Percentiles rank a stretch among this genome's conserved stretches.
Evolutionary conservation across 1,140 invertebrate species (phyloP).

Genomic region (Drosophila mauritiana): DNA sequence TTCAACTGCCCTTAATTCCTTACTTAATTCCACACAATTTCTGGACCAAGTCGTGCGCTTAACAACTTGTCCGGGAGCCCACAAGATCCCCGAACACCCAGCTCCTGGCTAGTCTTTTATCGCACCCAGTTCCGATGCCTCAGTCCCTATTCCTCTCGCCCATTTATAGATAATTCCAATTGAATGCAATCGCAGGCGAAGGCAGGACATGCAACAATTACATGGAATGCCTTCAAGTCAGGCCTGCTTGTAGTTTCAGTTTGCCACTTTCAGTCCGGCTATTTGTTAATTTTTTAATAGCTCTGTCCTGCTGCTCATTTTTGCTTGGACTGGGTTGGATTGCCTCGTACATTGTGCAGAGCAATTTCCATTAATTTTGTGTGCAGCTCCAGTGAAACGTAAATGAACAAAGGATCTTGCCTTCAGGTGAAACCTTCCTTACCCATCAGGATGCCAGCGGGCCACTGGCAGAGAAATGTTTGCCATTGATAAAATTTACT

Average conservation of each 20-base stretch:
- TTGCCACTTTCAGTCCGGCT: slow-evolving; percentile 37
- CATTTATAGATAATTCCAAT: slow-evolving; percentile 55
- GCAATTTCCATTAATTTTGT: slow-evolving; percentile 78
- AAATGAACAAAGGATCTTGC: slow-evolving; percentile 71
- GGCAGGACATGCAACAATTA: slow-evolving; percentile 42
- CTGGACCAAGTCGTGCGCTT: slow-evolving; percentile 24
- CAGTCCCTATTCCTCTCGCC: background rate
- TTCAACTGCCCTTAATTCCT: slow-evolving; percentile 7
- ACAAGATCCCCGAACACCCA: slow-evolving; percentile 33
- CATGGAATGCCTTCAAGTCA: slow-evolving; percentile 10
- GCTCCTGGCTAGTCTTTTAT: slow-evolving; percentile 16
- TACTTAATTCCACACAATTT: slow-evolving; percentile 7
- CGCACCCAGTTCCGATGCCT: slow-evolving; percentile 7
- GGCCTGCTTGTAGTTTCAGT: slow-evolving; percentile 11
- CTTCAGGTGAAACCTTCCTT: slow-evolving; percentile 50
- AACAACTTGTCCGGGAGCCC: slow-evolving; percentile 40
- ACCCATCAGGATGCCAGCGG: slow-evolving; percentile 5
- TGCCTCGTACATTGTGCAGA: slow-evolving; percentile 38
- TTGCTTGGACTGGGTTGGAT: slow-evolving; percentile 15
- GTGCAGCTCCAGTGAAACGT: slow-evolving; percentile 73
- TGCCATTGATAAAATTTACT: slow-evolving; percentile 74
- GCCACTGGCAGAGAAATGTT: slow-evolving; percentile 35
- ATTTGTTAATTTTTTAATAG: slow-evolving; percentile 61
- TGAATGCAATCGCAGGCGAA: slow-evolving; percentile 38
- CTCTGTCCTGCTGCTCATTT: slow-evolving; percentile 1